Conservation (phyloP, 2,888 invertebrate genomes). For the Phaedon cochleariae region DNA sequence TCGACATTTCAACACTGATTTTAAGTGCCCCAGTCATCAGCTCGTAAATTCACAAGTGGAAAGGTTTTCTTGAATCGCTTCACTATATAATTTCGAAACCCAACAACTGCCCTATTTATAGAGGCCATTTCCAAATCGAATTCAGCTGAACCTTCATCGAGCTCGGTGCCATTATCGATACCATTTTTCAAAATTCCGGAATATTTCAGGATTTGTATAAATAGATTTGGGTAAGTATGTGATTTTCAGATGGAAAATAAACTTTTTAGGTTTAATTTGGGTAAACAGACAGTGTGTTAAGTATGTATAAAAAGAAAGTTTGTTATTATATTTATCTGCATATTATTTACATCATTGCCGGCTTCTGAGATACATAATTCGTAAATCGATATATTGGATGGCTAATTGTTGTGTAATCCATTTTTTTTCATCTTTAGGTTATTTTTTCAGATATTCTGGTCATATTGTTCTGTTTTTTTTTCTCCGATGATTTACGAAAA, state of each 20-base stretch:
- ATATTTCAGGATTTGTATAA: constrained; percentile 50
- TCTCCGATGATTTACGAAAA: too few species aligned
- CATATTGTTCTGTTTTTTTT: too few species aligned
- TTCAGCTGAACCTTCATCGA: constrained; percentile 25
- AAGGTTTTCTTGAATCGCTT: constrained; percentile 38
- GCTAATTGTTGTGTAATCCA: too few species aligned
- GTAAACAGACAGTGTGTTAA: constrained; percentile 37
- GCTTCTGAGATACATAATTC: too few species aligned
- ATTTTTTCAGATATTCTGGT: too few species aligned
- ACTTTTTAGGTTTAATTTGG: constrained; percentile 42
- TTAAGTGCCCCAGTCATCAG: constrained; percentile 52
- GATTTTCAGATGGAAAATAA: constrained; percentile 47
- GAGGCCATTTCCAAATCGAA: constrained; percentile 30
- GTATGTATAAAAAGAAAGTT: constrained; percentile 26
- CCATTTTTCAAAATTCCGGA: constrained; percentile 53
- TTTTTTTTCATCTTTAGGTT: too few species aligned
- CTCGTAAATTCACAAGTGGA: constrained; percentile 50
- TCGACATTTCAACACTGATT: constrained; percentile 43
- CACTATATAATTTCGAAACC: constrained; percentile 24
- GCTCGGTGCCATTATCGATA: constrained; percentile 38
- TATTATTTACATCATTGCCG: neutral
- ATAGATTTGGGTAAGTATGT: constrained; percentile 53
- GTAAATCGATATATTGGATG: too few species aligned
- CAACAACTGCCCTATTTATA: constrained; percentile 39
- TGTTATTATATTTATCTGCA: neutral